Percentiles rank a stretch among this genome's conserved stretches.
Evolutionary conservation across 2,113 vertebrate species (phyloP).

Genomic region (Geococcyx californianus): DNA sequence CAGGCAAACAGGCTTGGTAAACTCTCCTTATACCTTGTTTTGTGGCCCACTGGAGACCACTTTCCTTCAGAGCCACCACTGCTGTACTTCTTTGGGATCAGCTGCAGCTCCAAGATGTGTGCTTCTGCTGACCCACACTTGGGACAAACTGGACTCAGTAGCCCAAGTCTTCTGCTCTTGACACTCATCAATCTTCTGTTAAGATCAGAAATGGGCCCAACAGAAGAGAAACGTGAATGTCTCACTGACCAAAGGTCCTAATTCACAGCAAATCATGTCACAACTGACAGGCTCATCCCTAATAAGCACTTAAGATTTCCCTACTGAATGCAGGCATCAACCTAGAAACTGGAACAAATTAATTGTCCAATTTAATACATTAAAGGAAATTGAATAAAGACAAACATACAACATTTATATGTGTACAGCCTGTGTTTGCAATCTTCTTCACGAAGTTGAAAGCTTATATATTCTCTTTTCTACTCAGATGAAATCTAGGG

Average conservation of each 20-base stretch:
- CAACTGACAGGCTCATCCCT: background rate
- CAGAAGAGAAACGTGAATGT: background rate
- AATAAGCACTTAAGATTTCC: background rate
- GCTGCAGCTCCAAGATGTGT: background rate
- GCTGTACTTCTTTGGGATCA: background rate
- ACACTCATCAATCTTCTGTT: background rate
- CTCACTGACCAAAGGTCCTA: background rate
- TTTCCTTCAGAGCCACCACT: background rate
- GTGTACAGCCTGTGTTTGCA: background rate
- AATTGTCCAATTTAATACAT: background rate
- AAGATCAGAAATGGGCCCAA: background rate
- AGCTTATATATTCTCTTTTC: background rate
- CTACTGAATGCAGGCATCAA: background rate
- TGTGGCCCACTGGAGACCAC: background rate
- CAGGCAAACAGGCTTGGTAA: background rate
- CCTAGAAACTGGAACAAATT: background rate
- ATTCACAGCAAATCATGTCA: background rate
- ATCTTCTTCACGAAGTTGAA: background rate
- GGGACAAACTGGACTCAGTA: background rate
- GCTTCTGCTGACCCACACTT: background rate
- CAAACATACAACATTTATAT: background rate
- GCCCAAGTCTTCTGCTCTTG: background rate
- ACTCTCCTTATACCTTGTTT: background rate
- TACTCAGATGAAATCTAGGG: background rate
- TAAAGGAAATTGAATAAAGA: background rate